A percentile compares a stretch with the other conserved stretches of the same genome.
phyloP scores from a whole-genome alignment of 2,113 vertebrate species.

The Pterocles gutturalis region DNA sequence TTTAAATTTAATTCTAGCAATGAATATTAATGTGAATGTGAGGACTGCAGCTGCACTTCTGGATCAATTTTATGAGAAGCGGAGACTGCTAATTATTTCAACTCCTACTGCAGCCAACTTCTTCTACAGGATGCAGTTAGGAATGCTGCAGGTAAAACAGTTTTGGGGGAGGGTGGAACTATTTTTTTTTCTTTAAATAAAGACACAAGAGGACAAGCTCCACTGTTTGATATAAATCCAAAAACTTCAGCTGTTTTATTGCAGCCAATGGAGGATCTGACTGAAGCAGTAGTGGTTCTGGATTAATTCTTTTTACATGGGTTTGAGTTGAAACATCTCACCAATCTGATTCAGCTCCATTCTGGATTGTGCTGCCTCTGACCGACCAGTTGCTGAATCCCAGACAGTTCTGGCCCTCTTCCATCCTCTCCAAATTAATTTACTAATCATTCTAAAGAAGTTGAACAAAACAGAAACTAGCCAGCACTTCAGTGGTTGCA shows the following conservation, averaged over 20 bases:
- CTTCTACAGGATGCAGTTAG: constrained; percentile 94
- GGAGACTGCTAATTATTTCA: constrained; percentile 92
- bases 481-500: background rate
- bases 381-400: background rate
- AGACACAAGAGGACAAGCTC: background rate
- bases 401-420: background rate
- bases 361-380: background rate
- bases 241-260: background rate
- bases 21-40: constrained; percentile 95
- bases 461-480: background rate
- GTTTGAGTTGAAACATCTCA: background rate
- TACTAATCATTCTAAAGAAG: background rate
- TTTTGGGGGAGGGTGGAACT: background rate
- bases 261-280: background rate
- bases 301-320: background rate
- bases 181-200: background rate
- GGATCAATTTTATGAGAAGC: constrained; percentile 98
- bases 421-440: background rate
- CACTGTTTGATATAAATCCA: background rate
- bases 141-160: constrained; percentile 90
- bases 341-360: background rate
- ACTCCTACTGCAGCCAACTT: constrained; percentile 94
- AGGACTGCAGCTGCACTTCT: constrained; percentile 90
- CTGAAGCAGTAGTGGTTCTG: background rate
- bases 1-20: constrained; percentile 81